Percentiles rank a stretch among this genome's conserved stretches.
Evolutionary conservation across 2,888 invertebrate genomes (phyloP).

Genomic region (Andrena chrysosceles): DNA sequence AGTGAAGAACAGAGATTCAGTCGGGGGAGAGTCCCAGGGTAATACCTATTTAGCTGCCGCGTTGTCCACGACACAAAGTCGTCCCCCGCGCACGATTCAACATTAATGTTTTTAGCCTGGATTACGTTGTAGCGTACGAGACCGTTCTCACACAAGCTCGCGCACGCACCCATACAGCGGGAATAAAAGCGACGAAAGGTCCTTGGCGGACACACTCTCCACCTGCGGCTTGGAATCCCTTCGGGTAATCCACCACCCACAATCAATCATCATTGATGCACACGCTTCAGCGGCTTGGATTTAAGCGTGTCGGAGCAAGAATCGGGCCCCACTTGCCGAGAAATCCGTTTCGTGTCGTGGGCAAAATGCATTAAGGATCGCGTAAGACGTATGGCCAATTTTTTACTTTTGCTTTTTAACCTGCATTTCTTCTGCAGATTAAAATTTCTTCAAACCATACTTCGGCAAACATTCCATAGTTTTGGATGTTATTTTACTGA

Average conservation of each 20-base stretch:
- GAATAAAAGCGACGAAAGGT: conserved; percentile 51
- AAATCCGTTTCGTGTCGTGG: conserved; percentile 21
- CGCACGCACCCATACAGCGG: too few species aligned
- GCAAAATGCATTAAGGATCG: conserved; percentile 7
- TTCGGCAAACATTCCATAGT: too few species aligned
- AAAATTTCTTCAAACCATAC: too few species aligned
- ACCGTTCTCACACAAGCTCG: conserved; percentile 5
- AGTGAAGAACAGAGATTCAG: conserved; percentile 43
- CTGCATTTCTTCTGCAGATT: too few species aligned
- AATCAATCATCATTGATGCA: conserved; percentile 73
- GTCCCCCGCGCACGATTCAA: conserved; percentile 75
- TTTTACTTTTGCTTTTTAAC: too few species aligned
- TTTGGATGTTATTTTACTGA: neutral
- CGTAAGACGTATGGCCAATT: too few species aligned
- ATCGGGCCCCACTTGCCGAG: conserved; percentile 19
- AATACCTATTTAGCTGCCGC: conserved; percentile 76
- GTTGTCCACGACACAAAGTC: conserved; percentile 69
- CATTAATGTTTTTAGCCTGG: conserved; percentile 78
- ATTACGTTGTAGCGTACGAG: conserved; percentile 69
- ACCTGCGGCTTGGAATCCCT: conserved; percentile 56
- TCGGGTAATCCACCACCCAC: conserved; percentile 66
- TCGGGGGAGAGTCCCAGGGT: conserved; percentile 56
- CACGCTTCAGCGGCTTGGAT: conserved; percentile 59
- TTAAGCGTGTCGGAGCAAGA: conserved; percentile 55
- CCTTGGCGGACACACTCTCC: conserved; percentile 24